A percentile compares a stretch with the other conserved stretches of the same genome.
These are phyloP conservation scores for Trachelus stipa DNA, from an alignment of 2,888 invertebrate species.

Conservation along the genomic window DNA sequence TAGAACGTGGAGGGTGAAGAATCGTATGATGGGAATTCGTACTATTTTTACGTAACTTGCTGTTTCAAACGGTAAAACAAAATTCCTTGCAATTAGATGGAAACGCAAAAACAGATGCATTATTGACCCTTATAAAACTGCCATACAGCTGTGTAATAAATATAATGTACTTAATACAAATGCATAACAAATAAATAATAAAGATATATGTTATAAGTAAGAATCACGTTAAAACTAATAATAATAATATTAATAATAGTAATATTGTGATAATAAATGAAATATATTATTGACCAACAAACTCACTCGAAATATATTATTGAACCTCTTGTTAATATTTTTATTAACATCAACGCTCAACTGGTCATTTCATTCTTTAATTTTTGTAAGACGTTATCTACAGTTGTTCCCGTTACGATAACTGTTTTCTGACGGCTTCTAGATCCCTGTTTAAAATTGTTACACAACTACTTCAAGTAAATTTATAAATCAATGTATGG, in stretches of 20 bases:
- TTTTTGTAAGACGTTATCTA: slow-evolving; percentile 66
- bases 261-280: slow-evolving; percentile 6
- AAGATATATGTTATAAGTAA: not conserved
- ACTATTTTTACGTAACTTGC: not conserved
- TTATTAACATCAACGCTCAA: slow-evolving; percentile 4
- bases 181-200: slow-evolving; percentile 1
- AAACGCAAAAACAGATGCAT: not conserved
- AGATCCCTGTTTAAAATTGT: slow-evolving; percentile 65
- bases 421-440: slow-evolving; percentile 72
- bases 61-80: too few species aligned
- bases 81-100: not conserved
- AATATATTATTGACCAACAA: not conserved
- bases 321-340: slow-evolving; percentile 10
- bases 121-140: slow-evolving; percentile 20
- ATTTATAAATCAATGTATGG: not conserved
- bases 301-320: not conserved
- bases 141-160: slow-evolving; percentile 32
- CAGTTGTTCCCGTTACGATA: slow-evolving; percentile 67
- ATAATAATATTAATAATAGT: slow-evolving; percentile 6
- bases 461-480: slow-evolving; percentile 8
- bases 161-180: not conserved
- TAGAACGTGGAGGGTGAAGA: not conserved
- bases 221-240: not conserved
- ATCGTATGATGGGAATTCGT: not conserved
- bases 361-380: slow-evolving; percentile 61